Conservation (phyloP, 2,888 invertebrate genomes). For the Troides aeacus region DNA sequence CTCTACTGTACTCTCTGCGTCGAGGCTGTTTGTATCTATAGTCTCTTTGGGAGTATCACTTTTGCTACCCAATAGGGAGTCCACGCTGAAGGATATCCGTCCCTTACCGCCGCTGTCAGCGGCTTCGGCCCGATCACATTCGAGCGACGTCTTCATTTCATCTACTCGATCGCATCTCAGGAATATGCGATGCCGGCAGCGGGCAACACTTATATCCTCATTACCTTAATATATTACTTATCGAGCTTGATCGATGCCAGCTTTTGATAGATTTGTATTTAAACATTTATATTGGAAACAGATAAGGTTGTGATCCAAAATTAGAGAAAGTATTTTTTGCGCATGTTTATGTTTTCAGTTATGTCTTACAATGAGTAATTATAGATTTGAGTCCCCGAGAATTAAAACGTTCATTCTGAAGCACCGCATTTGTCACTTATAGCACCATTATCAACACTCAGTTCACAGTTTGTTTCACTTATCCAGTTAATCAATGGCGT, state of each 20-base stretch:
- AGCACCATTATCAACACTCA: constrained; percentile 32
- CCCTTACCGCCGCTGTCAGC: constrained; percentile 78
- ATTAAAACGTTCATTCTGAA: constrained; percentile 13
- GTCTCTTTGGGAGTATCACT: constrained; percentile 56
- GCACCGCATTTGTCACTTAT: constrained; percentile 23
- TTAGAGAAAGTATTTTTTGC: not conserved
- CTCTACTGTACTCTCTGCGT: constrained; percentile 66
- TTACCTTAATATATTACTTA: not conserved
- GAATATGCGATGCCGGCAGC: constrained; percentile 15
- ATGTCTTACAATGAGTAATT: not conserved
- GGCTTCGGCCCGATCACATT: constrained; percentile 75
- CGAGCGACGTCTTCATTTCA: constrained; percentile 79
- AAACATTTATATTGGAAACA: not conserved
- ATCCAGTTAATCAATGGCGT: not conserved
- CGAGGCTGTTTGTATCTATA: constrained; percentile 61
- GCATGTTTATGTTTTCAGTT: not conserved
- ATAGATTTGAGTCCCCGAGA: not conserved
- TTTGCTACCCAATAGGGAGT: constrained; percentile 79
- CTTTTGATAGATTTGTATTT: not conserved
- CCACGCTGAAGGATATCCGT: constrained; percentile 87
- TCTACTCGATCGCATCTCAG: constrained; percentile 67
- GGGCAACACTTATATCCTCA: constrained; percentile 1
- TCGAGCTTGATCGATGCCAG: not conserved
- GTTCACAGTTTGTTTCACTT: not conserved
- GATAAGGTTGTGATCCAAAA: not conserved